A percentile compares a stretch with the other conserved stretches of the same genome.
Evolutionary conservation across 2,797 vertebrate species (phyloP).

Genomic region (Nyctalus aviator): DNA sequence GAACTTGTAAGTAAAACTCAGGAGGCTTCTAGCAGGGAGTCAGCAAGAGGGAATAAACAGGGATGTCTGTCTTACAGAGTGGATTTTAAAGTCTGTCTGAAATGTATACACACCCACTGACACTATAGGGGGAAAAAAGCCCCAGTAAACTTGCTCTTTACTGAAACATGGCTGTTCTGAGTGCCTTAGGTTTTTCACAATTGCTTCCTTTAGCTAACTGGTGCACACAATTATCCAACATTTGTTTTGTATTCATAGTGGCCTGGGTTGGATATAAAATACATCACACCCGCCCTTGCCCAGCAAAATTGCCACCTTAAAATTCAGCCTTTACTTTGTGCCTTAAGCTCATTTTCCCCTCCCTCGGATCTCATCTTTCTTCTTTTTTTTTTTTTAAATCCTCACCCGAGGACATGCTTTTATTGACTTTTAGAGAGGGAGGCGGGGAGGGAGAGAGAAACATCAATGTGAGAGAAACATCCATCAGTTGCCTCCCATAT

Average conservation of each 20-base stretch:
- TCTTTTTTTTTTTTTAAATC: background rate
- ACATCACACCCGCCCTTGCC: background rate
- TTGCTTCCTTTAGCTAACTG: conserved; percentile 37
- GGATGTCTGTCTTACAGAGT: conserved; percentile 36
- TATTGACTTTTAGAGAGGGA: background rate
- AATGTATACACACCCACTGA: background rate
- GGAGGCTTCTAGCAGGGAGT: background rate
- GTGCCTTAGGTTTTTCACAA: conserved; percentile 43
- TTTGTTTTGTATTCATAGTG: conserved; percentile 1
- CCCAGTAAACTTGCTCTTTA: conserved; percentile 5
- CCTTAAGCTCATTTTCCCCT: background rate
- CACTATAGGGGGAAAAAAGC: background rate
- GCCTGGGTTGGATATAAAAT: background rate
- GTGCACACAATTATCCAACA: background rate
- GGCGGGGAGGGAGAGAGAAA: background rate
- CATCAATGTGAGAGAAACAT: background rate
- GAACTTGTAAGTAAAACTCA: conserved; percentile 44
- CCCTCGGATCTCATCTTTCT: background rate
- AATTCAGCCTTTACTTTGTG: background rate
- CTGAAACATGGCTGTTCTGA: conserved; percentile 5
- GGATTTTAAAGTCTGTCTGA: conserved; percentile 62
- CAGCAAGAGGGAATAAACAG: background rate
- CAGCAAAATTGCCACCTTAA: background rate
- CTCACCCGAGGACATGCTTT: background rate
- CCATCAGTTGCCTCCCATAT: background rate